A percentile compares a stretch with the other conserved stretches of the same genome.
Conservation (phyloP, 2,797 vertebrate species). For the Pseudocheirus occidentalis region DNA sequence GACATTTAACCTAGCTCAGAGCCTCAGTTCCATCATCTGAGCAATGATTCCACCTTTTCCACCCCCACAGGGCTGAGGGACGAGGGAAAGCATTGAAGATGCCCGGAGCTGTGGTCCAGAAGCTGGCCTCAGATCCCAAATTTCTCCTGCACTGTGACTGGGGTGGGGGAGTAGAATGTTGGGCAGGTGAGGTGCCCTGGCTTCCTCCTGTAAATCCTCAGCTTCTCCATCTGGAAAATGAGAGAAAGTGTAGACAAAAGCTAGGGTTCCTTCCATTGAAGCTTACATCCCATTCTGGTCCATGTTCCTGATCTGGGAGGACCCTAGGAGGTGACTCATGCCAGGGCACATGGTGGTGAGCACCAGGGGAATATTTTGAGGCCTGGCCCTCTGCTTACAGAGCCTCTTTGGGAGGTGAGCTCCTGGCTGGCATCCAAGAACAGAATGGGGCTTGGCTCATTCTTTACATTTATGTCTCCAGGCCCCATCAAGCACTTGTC, state of each 20-base stretch:
- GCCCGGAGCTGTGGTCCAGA: not conserved
- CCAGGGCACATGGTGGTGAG: not conserved
- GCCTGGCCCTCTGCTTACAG: not conserved
- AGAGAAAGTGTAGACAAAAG: not conserved
- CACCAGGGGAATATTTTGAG: not conserved
- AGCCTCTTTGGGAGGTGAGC: not conserved
- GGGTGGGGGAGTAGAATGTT: rapidly evolving
- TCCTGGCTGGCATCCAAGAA: not conserved
- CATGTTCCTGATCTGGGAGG: not conserved
- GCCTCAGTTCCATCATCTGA: not conserved
- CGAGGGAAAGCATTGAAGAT: not conserved
- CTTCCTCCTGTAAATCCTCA: not conserved
- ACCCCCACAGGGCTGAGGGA: not conserved
- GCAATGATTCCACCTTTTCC: not conserved
- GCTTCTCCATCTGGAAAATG: not conserved
- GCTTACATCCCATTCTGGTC: not conserved
- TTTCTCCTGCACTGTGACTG: not conserved
- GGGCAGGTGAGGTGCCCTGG: not conserved
- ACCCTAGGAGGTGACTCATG: not conserved
- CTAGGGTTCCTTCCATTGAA: not conserved
- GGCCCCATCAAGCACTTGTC: not conserved
- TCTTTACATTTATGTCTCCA: not conserved
- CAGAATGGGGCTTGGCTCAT: not conserved
- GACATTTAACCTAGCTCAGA: not conserved
- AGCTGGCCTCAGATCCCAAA: not conserved